phyloP scores from a whole-genome alignment of 2,113 vertebrate genomes.

The Apteryx mantelli region DNA sequence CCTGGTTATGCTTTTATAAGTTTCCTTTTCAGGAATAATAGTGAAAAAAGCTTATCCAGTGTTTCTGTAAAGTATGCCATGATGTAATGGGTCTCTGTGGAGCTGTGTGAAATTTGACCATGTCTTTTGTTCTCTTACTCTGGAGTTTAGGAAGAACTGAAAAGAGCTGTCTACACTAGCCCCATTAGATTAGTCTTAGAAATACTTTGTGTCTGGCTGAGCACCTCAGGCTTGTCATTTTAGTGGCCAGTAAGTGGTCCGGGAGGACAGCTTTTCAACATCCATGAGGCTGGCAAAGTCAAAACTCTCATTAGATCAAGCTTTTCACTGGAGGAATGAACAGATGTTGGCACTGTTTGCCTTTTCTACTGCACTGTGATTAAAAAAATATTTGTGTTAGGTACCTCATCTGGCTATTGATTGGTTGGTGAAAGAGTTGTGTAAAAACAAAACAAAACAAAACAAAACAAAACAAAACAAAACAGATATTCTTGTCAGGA shows the following conservation, averaged over 20 bases:
- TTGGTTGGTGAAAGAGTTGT: not conserved
- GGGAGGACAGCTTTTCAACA: not conserved
- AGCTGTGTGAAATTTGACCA: not conserved
- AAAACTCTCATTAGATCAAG: not conserved
- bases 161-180: fast-evolving
- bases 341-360: not conserved
- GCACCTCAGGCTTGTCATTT: not conserved
- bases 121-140: not conserved
- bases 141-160: not conserved
- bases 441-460: not conserved
- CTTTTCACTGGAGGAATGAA: not conserved
- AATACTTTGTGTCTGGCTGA: not conserved
- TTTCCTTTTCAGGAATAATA: not conserved
- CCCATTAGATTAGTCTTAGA: not conserved
- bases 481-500: not conserved
- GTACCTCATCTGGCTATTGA: not conserved
- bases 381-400: not conserved
- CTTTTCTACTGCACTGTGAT: not conserved
- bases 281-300: not conserved
- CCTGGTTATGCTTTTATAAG: not conserved
- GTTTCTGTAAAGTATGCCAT: not conserved
- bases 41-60: not conserved
- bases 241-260: not conserved
- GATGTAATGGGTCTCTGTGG: not conserved
- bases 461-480: not conserved